Percentiles rank a stretch among this genome's conserved stretches.
Evolutionary conservation across 1,140 invertebrate species (phyloP).

Genomic region (Agrilus planipennis): DNA sequence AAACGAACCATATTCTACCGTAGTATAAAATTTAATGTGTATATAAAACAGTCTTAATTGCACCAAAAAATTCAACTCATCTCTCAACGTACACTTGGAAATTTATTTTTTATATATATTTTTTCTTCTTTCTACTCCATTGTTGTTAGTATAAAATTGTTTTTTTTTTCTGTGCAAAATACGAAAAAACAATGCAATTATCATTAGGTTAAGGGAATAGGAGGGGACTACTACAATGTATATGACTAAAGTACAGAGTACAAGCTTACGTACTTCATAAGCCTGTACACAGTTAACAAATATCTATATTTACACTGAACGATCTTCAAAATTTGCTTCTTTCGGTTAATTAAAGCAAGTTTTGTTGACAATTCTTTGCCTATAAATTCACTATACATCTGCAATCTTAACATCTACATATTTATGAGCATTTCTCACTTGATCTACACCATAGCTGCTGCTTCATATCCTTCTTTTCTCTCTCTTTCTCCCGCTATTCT

Average conservation of each 20-base stretch:
- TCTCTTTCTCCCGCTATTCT: too few relatives aligned
- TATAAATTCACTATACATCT: constrained; percentile 17
- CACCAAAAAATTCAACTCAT: constrained; percentile 11
- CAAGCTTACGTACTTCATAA: background rate
- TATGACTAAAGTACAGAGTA: constrained; percentile 4
- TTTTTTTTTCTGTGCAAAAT: constrained; percentile 10
- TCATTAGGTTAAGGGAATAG: too few relatives aligned
- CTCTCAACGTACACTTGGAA: constrained; percentile 3
- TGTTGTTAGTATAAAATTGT: constrained; percentile 11
- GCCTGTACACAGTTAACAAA: constrained; percentile 2
- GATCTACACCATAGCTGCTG: too few relatives aligned
- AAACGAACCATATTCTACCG: background rate
- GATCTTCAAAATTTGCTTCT: background rate
- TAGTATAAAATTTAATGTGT: background rate
- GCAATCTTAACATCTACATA: constrained; percentile 21
- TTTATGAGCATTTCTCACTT: constrained; percentile 27
- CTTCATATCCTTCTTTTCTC: too few relatives aligned
- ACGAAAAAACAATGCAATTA: constrained; percentile 5
- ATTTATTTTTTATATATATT: constrained; percentile 1
- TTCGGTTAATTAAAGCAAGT: background rate
- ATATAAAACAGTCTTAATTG: constrained; percentile 16
- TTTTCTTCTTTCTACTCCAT: constrained; percentile 1
- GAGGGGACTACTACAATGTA: constrained; percentile 3
- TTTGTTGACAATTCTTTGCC: background rate
- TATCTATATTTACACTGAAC: constrained; percentile 2